These are phyloP conservation scores for Teleogryllus oceanicus DNA, from an alignment of 2,888 invertebrate genomes.

Conservation along the genomic window DNA sequence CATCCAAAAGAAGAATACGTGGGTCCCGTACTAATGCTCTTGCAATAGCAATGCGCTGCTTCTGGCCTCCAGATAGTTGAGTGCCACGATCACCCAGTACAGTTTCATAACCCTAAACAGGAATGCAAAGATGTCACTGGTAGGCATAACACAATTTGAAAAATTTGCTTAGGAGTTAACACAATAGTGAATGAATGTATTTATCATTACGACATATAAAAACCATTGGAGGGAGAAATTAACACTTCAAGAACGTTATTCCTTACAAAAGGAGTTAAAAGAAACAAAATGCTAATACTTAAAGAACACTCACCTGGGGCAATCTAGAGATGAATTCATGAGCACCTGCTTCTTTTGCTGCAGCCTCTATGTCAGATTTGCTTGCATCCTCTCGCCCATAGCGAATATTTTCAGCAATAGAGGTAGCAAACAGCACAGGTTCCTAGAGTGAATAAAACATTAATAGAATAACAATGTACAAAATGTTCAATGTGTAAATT, in stretches of 20 bases:
- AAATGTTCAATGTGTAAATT: too few species aligned
- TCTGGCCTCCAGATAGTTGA: constrained; percentile 78
- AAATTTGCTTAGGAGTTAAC: too few species aligned
- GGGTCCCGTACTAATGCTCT: constrained; percentile 73
- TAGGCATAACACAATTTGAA: too few species aligned
- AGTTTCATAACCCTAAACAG: constrained; percentile 65
- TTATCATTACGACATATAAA: too few species aligned
- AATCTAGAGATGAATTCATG: constrained; percentile 71
- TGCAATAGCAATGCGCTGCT: constrained; percentile 81
- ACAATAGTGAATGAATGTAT: too few species aligned
- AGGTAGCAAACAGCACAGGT: constrained; percentile 78
- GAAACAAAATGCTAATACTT: too few species aligned
- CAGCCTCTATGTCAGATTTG: constrained; percentile 63
- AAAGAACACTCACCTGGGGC: constrained; percentile 57
- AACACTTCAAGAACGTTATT: too few species aligned
- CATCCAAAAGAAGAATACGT: constrained; percentile 69
- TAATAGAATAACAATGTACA: too few species aligned
- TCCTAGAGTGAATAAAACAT: constrained; percentile 44
- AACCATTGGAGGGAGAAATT: too few species aligned
- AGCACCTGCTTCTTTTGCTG: constrained; percentile 71
- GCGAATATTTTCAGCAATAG: constrained; percentile 81
- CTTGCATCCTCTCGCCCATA: constrained; percentile 68
- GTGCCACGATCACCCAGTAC: constrained; percentile 75
- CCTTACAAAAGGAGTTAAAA: too few species aligned
- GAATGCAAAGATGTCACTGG: not conserved